Conservation (phyloP, 2,797 vertebrate species). For the Thalassophryne amazonica region DNA sequence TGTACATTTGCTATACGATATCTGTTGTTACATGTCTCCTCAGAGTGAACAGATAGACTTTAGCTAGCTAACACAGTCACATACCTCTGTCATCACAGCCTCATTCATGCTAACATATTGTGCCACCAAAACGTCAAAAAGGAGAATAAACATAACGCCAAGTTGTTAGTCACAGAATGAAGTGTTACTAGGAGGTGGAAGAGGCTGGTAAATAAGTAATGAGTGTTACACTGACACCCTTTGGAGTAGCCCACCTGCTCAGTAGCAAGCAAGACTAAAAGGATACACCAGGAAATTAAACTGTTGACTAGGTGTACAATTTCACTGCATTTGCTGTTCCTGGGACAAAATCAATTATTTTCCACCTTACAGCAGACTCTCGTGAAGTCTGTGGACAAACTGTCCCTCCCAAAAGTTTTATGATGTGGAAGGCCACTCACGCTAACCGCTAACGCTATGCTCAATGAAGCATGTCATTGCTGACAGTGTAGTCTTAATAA, state of each 20-base stretch:
- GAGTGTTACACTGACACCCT: conserved; percentile 48
- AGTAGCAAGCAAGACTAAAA: conserved; percentile 10
- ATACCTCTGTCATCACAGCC: conserved; percentile 1
- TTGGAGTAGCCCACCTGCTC: conserved; percentile 37
- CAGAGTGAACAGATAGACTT: background rate
- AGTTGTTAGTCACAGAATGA: background rate
- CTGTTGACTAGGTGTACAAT: background rate
- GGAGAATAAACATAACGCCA: too few species aligned
- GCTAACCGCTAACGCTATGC: too few species aligned
- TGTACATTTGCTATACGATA: too few species aligned
- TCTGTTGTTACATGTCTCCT: too few species aligned
- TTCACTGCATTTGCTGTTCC: too few species aligned
- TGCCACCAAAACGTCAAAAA: background rate
- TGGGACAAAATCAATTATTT: too few species aligned
- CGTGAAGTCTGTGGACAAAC: too few species aligned
- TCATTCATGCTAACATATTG: conserved; percentile 10
- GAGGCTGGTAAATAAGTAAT: conserved; percentile 50
- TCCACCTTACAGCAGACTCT: too few species aligned
- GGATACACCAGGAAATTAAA: background rate
- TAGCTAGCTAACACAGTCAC: conserved; percentile 1
- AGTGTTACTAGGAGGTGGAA: conserved; percentile 26
- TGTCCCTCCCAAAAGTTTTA: too few species aligned
- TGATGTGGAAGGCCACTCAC: too few species aligned
- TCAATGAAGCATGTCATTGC: too few species aligned
- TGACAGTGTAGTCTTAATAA: too few species aligned